Percentiles rank a stretch among this genome's conserved stretches.
Evolutionary conservation across 2,888 invertebrate species (phyloP).

Genomic region (Aphodius sticticus): DNA sequence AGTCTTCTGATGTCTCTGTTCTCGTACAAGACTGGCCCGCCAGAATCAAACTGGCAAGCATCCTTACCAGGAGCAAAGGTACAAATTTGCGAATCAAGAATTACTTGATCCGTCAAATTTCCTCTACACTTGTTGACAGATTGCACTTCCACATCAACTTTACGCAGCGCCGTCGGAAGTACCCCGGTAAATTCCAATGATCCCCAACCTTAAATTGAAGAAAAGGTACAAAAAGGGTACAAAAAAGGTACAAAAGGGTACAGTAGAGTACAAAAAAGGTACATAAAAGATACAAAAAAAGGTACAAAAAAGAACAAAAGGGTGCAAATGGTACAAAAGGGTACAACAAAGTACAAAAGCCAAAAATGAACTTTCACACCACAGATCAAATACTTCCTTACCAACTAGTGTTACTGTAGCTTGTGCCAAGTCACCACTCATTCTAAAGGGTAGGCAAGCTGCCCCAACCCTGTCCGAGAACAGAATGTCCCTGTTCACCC

Average conservation of each 20-base stretch:
- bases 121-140: conserved; percentile 59
- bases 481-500: conserved; percentile 54
- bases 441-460: conserved; percentile 70
- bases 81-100: conserved; percentile 57
- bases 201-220: conserved; percentile 68
- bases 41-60: conserved; percentile 68
- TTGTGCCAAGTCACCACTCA: conserved; percentile 54
- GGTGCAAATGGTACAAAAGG: too few relatives aligned
- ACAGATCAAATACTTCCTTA: too few relatives aligned
- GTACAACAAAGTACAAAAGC: too few relatives aligned
- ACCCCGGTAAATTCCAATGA: conserved; percentile 62
- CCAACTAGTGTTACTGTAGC: conserved; percentile 60
- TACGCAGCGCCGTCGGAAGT: conserved; percentile 61
- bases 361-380: too few relatives aligned
- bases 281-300: too few relatives aligned
- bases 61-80: conserved; percentile 65
- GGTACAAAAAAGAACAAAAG: too few relatives aligned
- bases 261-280: too few relatives aligned
- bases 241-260: too few relatives aligned
- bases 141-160: conserved; percentile 64
- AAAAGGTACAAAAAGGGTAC: conserved; percentile 17
- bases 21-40: conserved; percentile 66
- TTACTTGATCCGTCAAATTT: conserved; percentile 27
- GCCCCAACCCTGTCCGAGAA: conserved; percentile 67
- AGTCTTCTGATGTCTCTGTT: conserved; percentile 58